Evolutionary conservation across 1,140 invertebrate species (phyloP).

Genomic region (Panagrolaimus sp.): DNA sequence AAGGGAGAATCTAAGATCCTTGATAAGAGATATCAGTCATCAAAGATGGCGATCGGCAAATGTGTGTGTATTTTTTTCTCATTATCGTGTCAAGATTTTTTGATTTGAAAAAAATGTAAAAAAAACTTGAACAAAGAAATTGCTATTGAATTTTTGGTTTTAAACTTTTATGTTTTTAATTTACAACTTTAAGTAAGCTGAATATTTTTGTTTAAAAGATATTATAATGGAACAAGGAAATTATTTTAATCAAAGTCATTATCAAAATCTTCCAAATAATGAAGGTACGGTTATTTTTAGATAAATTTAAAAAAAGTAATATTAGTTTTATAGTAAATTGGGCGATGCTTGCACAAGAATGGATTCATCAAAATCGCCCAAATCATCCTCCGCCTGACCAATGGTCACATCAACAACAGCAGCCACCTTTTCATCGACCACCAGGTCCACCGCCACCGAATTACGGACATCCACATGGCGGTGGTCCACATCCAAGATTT

Average conservation of each 20-base stretch:
- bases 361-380: neutral
- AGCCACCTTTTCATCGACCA: neutral
- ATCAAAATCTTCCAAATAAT: slow-evolving; percentile 7
- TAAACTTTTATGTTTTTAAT: too few species aligned
- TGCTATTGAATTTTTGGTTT: too few species aligned
- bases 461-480: neutral
- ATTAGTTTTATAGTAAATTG: neutral
- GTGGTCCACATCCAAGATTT: neutral
- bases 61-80: too few species aligned
- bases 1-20: too few species aligned
- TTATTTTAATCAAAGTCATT: slow-evolving; percentile 7
- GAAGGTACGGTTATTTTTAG: neutral
- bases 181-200: too few species aligned
- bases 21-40: too few species aligned
- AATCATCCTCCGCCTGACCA: neutral
- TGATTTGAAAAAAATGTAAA: too few species aligned
- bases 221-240: slow-evolving; percentile 6
- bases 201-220: too few species aligned
- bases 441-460: neutral
- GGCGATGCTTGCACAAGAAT: neutral
- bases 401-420: neutral
- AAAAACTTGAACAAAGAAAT: too few species aligned
- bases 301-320: neutral
- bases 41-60: too few species aligned
- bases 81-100: too few species aligned